Conservation (phyloP, 2,113 vertebrate genomes). For the Neotoma lepida region DNA sequence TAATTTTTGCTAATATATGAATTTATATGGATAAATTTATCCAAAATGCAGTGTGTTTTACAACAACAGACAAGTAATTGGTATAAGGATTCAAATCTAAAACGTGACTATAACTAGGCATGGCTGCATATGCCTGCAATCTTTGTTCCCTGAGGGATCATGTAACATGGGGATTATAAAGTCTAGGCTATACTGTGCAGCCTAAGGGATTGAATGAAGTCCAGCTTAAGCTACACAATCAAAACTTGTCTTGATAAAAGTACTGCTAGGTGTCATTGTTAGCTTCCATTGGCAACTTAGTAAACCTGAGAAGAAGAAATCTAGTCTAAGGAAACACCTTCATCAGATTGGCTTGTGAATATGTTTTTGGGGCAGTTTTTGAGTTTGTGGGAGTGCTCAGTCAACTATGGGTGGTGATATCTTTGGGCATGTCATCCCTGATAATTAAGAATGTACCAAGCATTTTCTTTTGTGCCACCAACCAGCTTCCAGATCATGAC, state of each 20-base stretch:
- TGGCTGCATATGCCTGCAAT: neutral
- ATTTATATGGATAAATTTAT: neutral
- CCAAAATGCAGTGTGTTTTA: neutral
- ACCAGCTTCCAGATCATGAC: no score
- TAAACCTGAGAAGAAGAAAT: neutral
- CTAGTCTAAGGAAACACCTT: no score
- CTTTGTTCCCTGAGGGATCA: neutral
- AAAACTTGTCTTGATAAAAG: neutral
- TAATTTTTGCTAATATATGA: neutral
- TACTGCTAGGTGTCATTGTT: neutral
- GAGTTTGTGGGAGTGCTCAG: neutral
- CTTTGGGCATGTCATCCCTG: neutral
- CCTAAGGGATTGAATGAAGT: neutral
- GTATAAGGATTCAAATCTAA: neutral
- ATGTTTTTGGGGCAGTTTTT: neutral
- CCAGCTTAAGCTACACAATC: no score
- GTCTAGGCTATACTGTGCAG: neutral
- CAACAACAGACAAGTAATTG: neutral
- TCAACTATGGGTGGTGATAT: no score
- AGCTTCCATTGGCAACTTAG: neutral
- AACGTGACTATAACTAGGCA: neutral
- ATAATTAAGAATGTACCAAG: no score
- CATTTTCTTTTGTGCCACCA: no score
- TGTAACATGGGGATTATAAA: neutral
- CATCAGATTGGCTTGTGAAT: neutral